A percentile compares a stretch with the other conserved stretches of the same genome.
These are phyloP conservation scores for Drosophila saltans DNA, from an alignment of 1,140 invertebrate genomes.

Conservation along the genomic window DNA sequence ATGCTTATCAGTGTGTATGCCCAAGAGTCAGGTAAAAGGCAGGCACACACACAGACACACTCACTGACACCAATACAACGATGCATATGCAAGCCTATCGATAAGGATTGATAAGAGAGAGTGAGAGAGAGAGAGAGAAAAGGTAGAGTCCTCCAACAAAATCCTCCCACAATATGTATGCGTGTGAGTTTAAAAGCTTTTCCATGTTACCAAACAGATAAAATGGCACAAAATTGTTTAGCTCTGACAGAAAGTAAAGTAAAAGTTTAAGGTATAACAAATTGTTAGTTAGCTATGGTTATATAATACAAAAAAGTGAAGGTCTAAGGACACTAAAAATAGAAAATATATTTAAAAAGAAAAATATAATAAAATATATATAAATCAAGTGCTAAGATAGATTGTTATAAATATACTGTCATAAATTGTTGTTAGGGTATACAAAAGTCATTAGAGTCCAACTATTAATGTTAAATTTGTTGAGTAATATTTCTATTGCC, in stretches of 20 bases:
- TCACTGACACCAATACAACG: neutral
- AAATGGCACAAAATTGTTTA: slow-evolving; percentile 75
- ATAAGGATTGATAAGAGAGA: slow-evolving; percentile 65
- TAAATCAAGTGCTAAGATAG: no score
- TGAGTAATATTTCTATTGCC: neutral
- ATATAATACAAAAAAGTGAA: neutral
- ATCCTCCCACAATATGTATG: slow-evolving; percentile 25
- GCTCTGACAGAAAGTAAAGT: slow-evolving; percentile 54
- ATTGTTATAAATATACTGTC: no score
- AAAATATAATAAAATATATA: no score
- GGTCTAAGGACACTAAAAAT: no score
- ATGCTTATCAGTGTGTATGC: slow-evolving; percentile 45
- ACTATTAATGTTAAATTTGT: neutral
- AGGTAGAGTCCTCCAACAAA: neutral
- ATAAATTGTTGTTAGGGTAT: neutral
- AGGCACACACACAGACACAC: neutral
- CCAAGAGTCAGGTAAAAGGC: slow-evolving; percentile 5
- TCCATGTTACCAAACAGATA: slow-evolving; percentile 58
- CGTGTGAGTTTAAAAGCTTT: slow-evolving; percentile 73
- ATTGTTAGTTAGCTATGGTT: slow-evolving; percentile 32
- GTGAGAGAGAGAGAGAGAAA: no score
- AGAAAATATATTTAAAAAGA: no score
- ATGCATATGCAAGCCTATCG: slow-evolving; percentile 41
- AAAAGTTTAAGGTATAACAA: slow-evolving; percentile 25
- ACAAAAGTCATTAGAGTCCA: neutral